Conservation (phyloP, 2,113 vertebrate species). For the Amblyopsis rosae region DNA sequence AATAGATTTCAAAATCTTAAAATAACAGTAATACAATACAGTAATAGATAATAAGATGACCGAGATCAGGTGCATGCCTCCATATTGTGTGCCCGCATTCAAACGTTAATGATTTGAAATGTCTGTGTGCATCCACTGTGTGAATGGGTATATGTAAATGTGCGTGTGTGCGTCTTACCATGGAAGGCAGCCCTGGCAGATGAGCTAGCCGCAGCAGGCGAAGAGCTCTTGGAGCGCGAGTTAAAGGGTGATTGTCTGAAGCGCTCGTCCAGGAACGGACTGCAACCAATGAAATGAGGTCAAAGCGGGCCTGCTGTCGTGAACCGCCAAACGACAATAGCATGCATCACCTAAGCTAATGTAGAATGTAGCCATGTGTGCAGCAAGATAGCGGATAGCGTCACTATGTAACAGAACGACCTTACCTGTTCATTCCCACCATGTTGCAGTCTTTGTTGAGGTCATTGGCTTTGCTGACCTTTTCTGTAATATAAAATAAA, state of each 20-base stretch:
- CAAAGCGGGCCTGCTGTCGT: not conserved
- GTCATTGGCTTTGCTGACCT: conserved; percentile 98
- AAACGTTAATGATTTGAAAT: not conserved
- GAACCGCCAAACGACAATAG: conserved; percentile 8
- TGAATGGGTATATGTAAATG: conserved; percentile 11
- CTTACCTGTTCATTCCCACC: conserved; percentile 89
- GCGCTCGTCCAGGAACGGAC: conserved; percentile 94
- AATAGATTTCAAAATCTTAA: too few species aligned
- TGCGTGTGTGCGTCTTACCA: conserved; percentile 76
- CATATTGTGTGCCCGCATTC: not conserved
- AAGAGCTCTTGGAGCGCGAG: conserved; percentile 91
- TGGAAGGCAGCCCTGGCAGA: conserved; percentile 82
- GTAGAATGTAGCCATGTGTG: not conserved
- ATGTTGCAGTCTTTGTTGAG: conserved; percentile 90
- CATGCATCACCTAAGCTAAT: not conserved
- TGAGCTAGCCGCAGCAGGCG: conserved; percentile 83
- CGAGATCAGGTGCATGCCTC: not conserved
- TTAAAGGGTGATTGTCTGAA: conserved; percentile 99
- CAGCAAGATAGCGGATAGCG: not conserved
- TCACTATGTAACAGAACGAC: not conserved
- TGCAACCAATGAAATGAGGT: conserved; percentile 57
- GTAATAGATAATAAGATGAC: not conserved
- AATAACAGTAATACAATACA: too few species aligned
- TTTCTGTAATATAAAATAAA: conserved; percentile 80
- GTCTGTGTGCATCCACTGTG: not conserved